Evolutionary conservation across 2,888 invertebrate genomes (phyloP), one percentile per base, ranked within the genome.

Genomic region (Empis stercorea): DNA sequence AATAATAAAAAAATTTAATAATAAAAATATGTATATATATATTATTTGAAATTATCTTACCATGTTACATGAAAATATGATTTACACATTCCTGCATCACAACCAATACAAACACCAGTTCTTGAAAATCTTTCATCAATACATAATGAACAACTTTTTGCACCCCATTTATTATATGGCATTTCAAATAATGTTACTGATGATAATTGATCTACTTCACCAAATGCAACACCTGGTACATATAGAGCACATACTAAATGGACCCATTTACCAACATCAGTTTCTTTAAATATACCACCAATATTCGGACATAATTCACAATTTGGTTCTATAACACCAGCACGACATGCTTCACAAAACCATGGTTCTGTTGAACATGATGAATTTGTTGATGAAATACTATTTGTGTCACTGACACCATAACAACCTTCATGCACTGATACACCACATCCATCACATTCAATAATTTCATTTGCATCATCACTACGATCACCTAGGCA

Each of bases 321-420:
- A 34, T 78, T 80, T 1, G 95, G 95, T 64, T 87, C 84, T 13
- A 76, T 79, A 13, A 88, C 82, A 1, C 91, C 92, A 16, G 93
- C 93, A 58, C 88, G 85, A 62, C 99, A 99, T 6, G 96, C 91
- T 67, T 99, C 97, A 73, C 99, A 99, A 70, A 99, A 99, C 99
- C 99, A 99, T 0, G 96, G 96, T 54, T 97, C 96, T 0, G 95
- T 96, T 27, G 94, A 92, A 46, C 92, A 91, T 0, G 93, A 84
- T 13, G 95, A 95, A 53, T 88, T 87, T 23, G 93, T 91, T 62
- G 94, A 94, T 6, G 89, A 87, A 52, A 91, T 80, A 70, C 91
- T 93, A 37, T 85, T 85, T 40, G 84, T 83, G 64, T 96, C 95
- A 40, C 88, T 87, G 36, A 95, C 87, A 7, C 95, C 95, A 70